Percentiles rank a stretch among this genome's conserved stretches.
Conservation (phyloP, 2,888 invertebrate species). For the Opisthograptis luteolata region DNA sequence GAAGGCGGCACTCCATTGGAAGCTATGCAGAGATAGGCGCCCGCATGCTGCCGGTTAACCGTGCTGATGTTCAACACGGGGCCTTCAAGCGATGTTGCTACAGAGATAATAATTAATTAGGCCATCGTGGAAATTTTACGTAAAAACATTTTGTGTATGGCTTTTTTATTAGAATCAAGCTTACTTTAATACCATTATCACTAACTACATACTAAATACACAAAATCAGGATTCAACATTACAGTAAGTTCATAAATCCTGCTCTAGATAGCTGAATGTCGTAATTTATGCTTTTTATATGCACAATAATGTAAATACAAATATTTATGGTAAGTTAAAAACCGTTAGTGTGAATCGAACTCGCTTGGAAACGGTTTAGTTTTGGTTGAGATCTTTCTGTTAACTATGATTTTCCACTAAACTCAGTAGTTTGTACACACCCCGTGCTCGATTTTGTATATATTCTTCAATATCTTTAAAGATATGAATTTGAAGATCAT, state of each 20-base stretch:
- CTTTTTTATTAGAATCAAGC: too few relatives aligned
- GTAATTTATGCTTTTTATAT: conserved; percentile 53
- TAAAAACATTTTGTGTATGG: neutral
- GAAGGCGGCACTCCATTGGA: conserved; percentile 94
- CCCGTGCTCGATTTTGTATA: too few relatives aligned
- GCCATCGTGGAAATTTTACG: conserved; percentile 4
- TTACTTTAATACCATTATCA: conserved; percentile 1
- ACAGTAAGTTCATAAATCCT: conserved; percentile 40
- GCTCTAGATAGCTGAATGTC: conserved; percentile 42
- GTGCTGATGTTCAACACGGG: conserved; percentile 87
- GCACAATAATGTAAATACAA: too few relatives aligned
- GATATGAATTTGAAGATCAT: too few relatives aligned
- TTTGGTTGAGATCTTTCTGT: too few relatives aligned
- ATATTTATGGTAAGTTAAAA: too few relatives aligned
- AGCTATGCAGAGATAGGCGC: conserved; percentile 92
- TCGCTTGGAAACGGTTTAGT: too few relatives aligned
- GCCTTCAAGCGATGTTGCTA: conserved; percentile 87
- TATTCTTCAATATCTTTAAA: too few relatives aligned
- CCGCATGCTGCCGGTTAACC: conserved; percentile 91
- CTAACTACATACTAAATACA: conserved; percentile 21
- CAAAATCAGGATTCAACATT: conserved; percentile 20
- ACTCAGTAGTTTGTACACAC: too few relatives aligned
- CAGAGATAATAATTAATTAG: conserved; percentile 32
- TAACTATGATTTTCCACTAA: too few relatives aligned
- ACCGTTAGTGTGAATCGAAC: too few relatives aligned